A percentile compares a stretch with the other conserved stretches of the same genome.
phyloP scores from a whole-genome alignment of 2,888 invertebrate species.

The Pterobdella sp. region DNA sequence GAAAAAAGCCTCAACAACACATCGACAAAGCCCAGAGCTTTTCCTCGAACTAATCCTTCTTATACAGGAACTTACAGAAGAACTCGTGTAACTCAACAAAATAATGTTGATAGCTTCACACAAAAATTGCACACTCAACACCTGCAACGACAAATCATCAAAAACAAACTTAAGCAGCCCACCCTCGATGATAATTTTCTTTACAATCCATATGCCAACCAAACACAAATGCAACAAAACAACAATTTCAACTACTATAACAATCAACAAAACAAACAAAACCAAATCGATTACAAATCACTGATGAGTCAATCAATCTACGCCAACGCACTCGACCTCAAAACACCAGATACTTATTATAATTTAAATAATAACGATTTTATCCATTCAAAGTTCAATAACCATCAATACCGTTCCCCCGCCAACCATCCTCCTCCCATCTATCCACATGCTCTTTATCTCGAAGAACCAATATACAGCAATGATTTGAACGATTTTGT shows the following conservation, averaged over 20 bases:
- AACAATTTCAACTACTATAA: slow-evolving; percentile 5
- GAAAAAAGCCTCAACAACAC: neutral
- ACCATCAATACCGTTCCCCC: neutral
- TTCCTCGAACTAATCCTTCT: slow-evolving; percentile 50
- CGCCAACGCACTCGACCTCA: slow-evolving; percentile 25
- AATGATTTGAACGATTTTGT: slow-evolving; percentile 12
- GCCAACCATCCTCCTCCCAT: neutral
- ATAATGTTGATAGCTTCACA: neutral
- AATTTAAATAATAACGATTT: neutral
- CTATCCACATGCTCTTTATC: no score
- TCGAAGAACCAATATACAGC: slow-evolving; percentile 26
- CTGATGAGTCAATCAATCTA: slow-evolving; percentile 24
- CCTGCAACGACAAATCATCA: slow-evolving; percentile 12
- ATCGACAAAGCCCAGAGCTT: slow-evolving; percentile 44
- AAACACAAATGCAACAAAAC: neutral
- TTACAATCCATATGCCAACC: neutral
- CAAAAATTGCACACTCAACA: slow-evolving; percentile 14
- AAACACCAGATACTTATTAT: slow-evolving; percentile 13
- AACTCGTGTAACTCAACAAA: neutral
- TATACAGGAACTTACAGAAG: slow-evolving; percentile 43
- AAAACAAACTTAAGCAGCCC: slow-evolving; percentile 19
- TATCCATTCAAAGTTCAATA: slow-evolving; percentile 5
- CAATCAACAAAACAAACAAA: neutral
- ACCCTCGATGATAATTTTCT: slow-evolving; percentile 28
- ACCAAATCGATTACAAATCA: neutral